phyloP scores from a whole-genome alignment of 2,113 vertebrate genomes.

The Picathartes gymnocephalus region DNA sequence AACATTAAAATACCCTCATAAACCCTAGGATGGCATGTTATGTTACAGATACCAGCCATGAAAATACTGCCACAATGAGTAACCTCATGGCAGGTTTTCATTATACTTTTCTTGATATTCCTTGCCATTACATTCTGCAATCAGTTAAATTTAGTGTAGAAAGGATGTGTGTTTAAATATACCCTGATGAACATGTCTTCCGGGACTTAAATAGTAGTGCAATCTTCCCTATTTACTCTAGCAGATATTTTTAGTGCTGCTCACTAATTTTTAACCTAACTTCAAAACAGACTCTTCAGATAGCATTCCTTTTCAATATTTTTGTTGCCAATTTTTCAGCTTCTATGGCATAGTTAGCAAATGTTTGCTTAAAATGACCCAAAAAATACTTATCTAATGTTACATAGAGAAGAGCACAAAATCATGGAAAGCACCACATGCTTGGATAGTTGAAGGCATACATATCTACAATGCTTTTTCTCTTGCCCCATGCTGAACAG shows the following conservation, averaged over 20 bases:
- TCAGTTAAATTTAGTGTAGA: not conserved
- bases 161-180: not conserved
- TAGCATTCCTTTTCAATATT: not conserved
- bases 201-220: not conserved
- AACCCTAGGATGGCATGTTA: not conserved
- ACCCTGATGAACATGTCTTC: not conserved
- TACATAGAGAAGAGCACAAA: not conserved
- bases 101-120: not conserved
- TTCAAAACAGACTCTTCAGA: not conserved
- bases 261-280: not conserved
- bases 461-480: not conserved
- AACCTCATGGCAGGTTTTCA: not conserved
- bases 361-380: not conserved
- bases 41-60: not conserved
- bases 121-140: not conserved
- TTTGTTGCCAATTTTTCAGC: not conserved
- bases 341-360: not conserved
- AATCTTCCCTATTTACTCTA: not conserved
- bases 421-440: not conserved
- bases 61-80: not conserved
- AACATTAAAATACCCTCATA: not conserved
- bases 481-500: not conserved
- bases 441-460: not conserved
- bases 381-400: not conserved
- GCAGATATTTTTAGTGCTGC: not conserved